These are phyloP conservation scores for Agriopis leucophaearia DNA, from an alignment of 2,888 invertebrate species.

Conservation along the genomic window DNA sequence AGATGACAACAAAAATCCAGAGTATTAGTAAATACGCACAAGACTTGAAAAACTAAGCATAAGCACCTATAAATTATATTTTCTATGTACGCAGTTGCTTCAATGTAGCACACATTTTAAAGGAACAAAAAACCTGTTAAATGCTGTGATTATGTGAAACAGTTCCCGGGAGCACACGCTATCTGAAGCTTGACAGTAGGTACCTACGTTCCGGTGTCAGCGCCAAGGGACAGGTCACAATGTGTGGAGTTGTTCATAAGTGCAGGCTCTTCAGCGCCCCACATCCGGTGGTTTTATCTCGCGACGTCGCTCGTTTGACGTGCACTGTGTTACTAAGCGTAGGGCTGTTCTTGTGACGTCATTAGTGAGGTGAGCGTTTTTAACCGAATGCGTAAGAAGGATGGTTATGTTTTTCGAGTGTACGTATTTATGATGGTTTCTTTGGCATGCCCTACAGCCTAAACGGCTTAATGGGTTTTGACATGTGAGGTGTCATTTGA, in stretches of 20 bases:
- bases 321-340: conserved; percentile 40
- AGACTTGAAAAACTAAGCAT: too few relatives aligned
- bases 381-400: too few relatives aligned
- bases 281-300: conserved; percentile 63
- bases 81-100: too few relatives aligned
- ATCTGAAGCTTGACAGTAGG: conserved; percentile 2
- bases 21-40: too few relatives aligned
- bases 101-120: not conserved
- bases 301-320: conserved; percentile 48
- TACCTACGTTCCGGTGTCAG: conserved; percentile 22
- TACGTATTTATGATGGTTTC: too few relatives aligned
- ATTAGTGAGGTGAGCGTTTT: too few relatives aligned
- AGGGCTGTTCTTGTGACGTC: conserved; percentile 7
- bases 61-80: too few relatives aligned
- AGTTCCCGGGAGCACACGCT: not conserved
- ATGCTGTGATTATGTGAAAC: not conserved
- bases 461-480: too few relatives aligned
- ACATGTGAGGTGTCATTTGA: too few relatives aligned
- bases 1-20: too few relatives aligned
- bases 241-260: conserved; percentile 47
- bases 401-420: too few relatives aligned
- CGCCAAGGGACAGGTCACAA: conserved; percentile 30
- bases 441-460: too few relatives aligned
- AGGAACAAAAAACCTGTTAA: not conserved
- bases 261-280: conserved; percentile 46